phyloP scores from a whole-genome alignment of 2,113 vertebrate genomes.

The Peromyscus polionotus region DNA sequence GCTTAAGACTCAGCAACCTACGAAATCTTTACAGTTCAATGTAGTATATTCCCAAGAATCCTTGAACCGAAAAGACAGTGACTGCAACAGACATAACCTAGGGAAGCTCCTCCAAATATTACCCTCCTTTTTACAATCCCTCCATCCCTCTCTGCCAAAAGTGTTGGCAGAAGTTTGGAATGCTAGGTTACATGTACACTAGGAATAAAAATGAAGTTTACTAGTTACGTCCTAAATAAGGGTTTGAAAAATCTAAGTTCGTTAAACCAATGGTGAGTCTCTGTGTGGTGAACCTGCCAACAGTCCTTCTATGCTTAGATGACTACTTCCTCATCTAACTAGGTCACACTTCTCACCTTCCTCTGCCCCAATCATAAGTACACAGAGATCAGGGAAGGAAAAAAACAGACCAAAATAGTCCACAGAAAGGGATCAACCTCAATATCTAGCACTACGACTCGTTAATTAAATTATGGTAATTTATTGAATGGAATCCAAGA shows the following conservation, averaged over 20 bases:
- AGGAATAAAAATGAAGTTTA: constrained; percentile 35
- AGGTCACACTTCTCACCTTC: neutral
- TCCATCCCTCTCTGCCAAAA: neutral
- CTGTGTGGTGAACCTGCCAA: neutral
- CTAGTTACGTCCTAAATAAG: constrained; percentile 42
- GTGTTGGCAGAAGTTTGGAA: neutral
- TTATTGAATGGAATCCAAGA: neutral
- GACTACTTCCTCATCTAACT: neutral
- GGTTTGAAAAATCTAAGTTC: constrained; percentile 45
- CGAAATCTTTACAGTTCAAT: neutral
- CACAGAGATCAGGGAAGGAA: neutral
- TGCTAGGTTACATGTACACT: constrained; percentile 26
- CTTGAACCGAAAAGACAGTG: neutral
- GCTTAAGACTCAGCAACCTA: neutral
- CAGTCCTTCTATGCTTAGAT: neutral
- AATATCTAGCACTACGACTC: neutral
- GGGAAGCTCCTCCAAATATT: neutral
- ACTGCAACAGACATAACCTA: neutral
- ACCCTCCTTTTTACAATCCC: neutral
- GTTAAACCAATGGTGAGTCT: neutral
- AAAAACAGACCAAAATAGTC: neutral
- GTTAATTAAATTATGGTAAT: constrained; percentile 13
- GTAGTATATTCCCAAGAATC: neutral
- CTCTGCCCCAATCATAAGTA: neutral
- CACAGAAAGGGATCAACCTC: neutral